A percentile compares a stretch with the other conserved stretches of the same genome.
phyloP scores from a whole-genome alignment of 2,113 vertebrate species.

The Acanthisitta chloris region DNA sequence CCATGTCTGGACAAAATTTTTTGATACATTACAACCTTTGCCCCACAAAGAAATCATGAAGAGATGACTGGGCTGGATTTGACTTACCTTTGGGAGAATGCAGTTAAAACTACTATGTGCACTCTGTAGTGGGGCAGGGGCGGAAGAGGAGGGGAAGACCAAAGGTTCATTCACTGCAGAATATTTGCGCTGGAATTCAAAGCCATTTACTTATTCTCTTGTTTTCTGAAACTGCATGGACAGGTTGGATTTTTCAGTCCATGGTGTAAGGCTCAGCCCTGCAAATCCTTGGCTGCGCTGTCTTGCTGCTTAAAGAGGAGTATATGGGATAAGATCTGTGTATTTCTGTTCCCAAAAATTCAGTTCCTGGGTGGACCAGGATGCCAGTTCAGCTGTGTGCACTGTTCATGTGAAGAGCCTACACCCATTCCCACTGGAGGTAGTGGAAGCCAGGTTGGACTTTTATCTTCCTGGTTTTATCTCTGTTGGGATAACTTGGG shows the following conservation, averaged over 20 bases:
- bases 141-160: neutral
- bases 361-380: neutral
- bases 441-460: neutral
- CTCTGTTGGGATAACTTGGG: neutral
- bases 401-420: neutral
- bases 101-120: neutral
- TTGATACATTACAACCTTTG: neutral
- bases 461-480: neutral
- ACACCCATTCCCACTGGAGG: neutral
- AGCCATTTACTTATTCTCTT: neutral
- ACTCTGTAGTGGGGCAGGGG: fast-evolving
- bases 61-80: neutral
- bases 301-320: neutral
- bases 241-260: neutral
- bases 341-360: neutral
- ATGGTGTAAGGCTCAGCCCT: neutral
- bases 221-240: neutral
- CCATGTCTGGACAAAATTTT: neutral
- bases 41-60: neutral
- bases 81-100: neutral
- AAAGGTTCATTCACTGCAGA: neutral
- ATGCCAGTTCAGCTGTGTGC: neutral
- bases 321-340: neutral
- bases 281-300: neutral
- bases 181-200: neutral